Evolutionary conservation across 2,888 invertebrate genomes (phyloP), one percentile per base, ranked within the genome.

Genomic region (Heliconius hortense): DNA sequence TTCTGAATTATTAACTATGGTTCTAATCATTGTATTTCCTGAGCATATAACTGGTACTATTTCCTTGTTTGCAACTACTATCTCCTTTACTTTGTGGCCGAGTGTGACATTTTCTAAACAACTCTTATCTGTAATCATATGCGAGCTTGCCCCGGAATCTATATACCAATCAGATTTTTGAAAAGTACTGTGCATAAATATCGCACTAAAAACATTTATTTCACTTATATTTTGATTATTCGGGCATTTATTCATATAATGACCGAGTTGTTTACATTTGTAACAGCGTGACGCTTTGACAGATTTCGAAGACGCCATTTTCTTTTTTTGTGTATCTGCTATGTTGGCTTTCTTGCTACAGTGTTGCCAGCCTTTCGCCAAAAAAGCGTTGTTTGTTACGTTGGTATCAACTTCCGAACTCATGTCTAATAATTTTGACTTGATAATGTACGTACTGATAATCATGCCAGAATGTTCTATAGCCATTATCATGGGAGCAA

Each of bases 401-500:
- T 53, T 68, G 48, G 28, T 68, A 21, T 28, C 68, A 28, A 68
- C 68, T 28, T 53, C 28, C 48, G 48, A 48, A 53, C 53, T 53
- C 68, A 68, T 68, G 26, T 68, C 68, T 24, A 68, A 15, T 39
- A 39, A 39, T 39, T 39, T 39, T 10, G 39, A 39, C 39, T 39
- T 39, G 39, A 39, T 39, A 11, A 56, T 21, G 53, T 69, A 79
- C 35, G 81, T 72, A 39, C 78, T 80, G 28, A 82, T 75, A 69
- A n/a, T 8, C 3, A 78, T 77, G 1, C 80, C 77, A 8, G 73
- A 79, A 72, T 79, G 78, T 66, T 82, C 79, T 13, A 80, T 78
- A 24, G 80, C 82, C 80, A 80, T 80, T n/a, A 82, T 80, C 80
- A 81, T 81, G 0, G 79, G 80, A 4, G 74, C 73, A 74, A 73